Evolutionary conservation across 92 coral and sea anemone genomes (phyloP).

Genomic region (Isaurus tuberculatus): DNA sequence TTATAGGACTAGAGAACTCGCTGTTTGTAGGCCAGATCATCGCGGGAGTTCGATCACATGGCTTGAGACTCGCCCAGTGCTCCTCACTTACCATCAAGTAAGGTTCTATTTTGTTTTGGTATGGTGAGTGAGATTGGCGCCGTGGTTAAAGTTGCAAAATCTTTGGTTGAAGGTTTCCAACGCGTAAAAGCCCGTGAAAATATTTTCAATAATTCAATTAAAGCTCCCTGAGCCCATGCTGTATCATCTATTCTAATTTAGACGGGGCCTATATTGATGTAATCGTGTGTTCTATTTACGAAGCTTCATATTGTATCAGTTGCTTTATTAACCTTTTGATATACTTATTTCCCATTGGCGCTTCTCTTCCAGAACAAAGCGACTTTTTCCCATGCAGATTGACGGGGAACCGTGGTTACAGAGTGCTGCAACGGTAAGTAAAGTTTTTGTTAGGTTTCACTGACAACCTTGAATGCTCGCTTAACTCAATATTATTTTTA

Average conservation of each 20-base stretch:
- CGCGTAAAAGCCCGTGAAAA: too few relatives aligned
- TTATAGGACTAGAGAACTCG: constrained; percentile 91
- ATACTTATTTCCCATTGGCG: not conserved
- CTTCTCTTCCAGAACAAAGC: constrained; percentile 76
- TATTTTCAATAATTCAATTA: too few relatives aligned
- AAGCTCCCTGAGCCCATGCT: too few relatives aligned
- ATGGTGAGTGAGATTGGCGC: not conserved
- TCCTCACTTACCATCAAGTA: constrained; percentile 88
- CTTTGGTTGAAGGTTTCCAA: too few relatives aligned
- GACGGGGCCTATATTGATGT: too few relatives aligned
- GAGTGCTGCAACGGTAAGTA: constrained; percentile 92
- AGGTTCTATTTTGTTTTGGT: constrained; percentile 10
- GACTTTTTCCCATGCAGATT: constrained; percentile 94
- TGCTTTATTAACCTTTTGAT: not conserved
- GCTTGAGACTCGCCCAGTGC: constrained; percentile 94
- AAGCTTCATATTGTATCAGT: too few relatives aligned
- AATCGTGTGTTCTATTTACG: too few relatives aligned
- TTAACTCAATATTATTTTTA: too few relatives aligned
- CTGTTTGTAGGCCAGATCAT: constrained; percentile 93
- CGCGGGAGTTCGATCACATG: constrained; percentile 94
- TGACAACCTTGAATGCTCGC: too few relatives aligned
- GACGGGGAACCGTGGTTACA: constrained; percentile 99
- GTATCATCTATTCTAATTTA: too few relatives aligned
- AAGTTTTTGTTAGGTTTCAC: not conserved
- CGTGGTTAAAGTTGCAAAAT: too few relatives aligned